phyloP scores from a whole-genome alignment of 1,140 invertebrate species.

The Drosophila subpulchrella region DNA sequence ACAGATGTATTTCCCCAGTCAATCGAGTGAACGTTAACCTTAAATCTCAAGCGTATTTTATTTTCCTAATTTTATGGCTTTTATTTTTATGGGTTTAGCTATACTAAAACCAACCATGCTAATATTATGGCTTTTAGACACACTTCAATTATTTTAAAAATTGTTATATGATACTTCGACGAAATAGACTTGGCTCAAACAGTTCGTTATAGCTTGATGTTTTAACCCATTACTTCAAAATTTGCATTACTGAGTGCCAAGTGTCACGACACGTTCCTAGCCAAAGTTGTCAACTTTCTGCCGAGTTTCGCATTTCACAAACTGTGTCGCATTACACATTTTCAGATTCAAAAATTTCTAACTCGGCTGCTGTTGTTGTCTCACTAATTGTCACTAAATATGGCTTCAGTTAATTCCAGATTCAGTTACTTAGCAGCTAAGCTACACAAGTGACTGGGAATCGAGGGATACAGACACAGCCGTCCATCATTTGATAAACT shows the following conservation, averaged over 20 bases:
- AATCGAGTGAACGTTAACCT: not conserved
- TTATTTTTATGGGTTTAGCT: slow-evolving; percentile 15
- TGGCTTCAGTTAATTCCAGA: slow-evolving; percentile 60
- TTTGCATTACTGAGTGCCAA: slow-evolving; percentile 33
- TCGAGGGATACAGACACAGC: slow-evolving; percentile 5
- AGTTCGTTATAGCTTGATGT: slow-evolving; percentile 12
- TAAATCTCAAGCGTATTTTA: slow-evolving; percentile 5
- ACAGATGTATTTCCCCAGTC: not conserved
- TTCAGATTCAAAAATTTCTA: slow-evolving; percentile 29
- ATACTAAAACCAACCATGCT: slow-evolving; percentile 4
- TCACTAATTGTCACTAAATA: slow-evolving; percentile 63
- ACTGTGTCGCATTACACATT: slow-evolving; percentile 57
- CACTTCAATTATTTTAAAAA: slow-evolving; percentile 15
- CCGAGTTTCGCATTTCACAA: slow-evolving; percentile 43
- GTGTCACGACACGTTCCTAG: slow-evolving; percentile 26
- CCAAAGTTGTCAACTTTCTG: slow-evolving; percentile 35
- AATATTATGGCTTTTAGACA: slow-evolving; percentile 17
- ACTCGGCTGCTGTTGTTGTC: slow-evolving; percentile 24
- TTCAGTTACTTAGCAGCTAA: slow-evolving; percentile 37
- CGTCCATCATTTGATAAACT: slow-evolving; percentile 50
- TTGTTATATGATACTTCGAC: slow-evolving; percentile 9
- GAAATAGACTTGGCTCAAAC: not conserved
- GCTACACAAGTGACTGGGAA: not conserved
- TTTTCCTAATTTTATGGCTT: slow-evolving; percentile 15
- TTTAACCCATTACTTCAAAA: slow-evolving; percentile 23